Conservation (phyloP, 2,888 invertebrate genomes). For the Tyria jacobaeae region DNA sequence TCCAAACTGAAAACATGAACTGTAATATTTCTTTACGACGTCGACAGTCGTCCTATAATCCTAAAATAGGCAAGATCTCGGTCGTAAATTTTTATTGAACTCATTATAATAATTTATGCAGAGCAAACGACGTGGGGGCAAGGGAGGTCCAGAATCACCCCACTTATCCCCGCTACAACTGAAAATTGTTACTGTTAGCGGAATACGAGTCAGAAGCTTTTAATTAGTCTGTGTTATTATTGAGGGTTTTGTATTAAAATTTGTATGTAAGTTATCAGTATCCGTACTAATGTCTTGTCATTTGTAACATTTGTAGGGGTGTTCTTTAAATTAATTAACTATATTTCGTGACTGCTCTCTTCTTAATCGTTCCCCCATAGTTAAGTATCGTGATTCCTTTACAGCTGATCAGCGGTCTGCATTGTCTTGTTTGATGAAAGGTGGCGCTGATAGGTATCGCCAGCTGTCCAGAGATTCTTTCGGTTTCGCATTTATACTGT, state of each 20-base stretch:
- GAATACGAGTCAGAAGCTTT: conserved; percentile 36
- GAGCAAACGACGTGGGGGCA: conserved; percentile 11
- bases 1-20: background rate
- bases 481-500: too few species aligned
- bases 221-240: conserved; percentile 39
- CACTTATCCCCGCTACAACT: background rate
- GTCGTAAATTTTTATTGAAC: conserved; percentile 45
- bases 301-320: background rate
- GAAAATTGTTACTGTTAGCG: conserved; percentile 31
- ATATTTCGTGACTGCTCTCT: too few species aligned
- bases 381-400: too few species aligned
- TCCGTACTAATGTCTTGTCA: background rate
- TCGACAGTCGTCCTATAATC: conserved; percentile 18
- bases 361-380: too few species aligned
- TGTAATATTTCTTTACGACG: background rate
- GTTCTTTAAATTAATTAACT: background rate
- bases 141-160: conserved; percentile 7
- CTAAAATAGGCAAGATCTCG: conserved; percentile 21
- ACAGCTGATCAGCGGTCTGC: too few species aligned
- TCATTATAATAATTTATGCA: conserved; percentile 48
- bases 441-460: too few species aligned
- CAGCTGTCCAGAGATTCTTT: too few species aligned
- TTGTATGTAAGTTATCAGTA: background rate
- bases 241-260: conserved; percentile 14
- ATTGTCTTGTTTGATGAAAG: too few species aligned